Percentiles rank a stretch among this genome's conserved stretches.
Evolutionary conservation across 2,888 invertebrate genomes (phyloP).

Genomic region (Helleia helle): DNA sequence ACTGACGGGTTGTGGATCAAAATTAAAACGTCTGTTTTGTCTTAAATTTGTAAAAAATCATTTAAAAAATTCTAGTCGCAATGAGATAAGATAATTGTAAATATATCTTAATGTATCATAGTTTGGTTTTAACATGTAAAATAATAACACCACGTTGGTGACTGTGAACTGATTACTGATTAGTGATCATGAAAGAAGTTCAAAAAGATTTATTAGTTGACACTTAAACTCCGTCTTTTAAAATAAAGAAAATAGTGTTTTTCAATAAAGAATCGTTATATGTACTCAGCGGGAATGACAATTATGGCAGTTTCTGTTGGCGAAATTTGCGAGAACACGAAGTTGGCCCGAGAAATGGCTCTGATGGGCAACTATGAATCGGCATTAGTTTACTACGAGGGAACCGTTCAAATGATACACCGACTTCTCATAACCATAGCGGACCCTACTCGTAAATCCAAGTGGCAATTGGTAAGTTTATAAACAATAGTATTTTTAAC

Average conservation of each 20-base stretch:
- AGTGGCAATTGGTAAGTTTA: conserved; percentile 88
- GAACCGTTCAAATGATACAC: conserved; percentile 92
- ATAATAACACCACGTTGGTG: conserved; percentile 1
- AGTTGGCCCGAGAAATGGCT: conserved; percentile 95
- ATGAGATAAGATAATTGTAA: conserved; percentile 36
- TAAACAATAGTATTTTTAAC: conserved; percentile 17
- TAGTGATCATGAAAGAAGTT: conserved; percentile 6
- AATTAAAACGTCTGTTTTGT: conserved; percentile 61
- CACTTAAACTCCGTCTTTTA: neutral
- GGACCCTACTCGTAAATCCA: conserved; percentile 86
- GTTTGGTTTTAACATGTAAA: conserved; percentile 1
- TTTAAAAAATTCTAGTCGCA: conserved; percentile 37
- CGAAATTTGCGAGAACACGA: conserved; percentile 96
- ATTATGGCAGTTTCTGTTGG: conserved; percentile 91
- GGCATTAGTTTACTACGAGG: conserved; percentile 94
- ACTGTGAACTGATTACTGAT: neutral
- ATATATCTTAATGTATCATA: conserved; percentile 21
- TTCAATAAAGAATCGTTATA: conserved; percentile 51
- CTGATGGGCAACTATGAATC: conserved; percentile 96
- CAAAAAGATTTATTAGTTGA: conserved; percentile 7
- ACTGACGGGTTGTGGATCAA: conserved; percentile 24
- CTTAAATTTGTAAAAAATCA: conserved; percentile 37
- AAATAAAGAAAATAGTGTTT: conserved; percentile 25
- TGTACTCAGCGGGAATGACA: conserved; percentile 77
- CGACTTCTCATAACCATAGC: conserved; percentile 85